phyloP scores from a whole-genome alignment of 2,888 invertebrate species.

The Panzeria rudis region DNA sequence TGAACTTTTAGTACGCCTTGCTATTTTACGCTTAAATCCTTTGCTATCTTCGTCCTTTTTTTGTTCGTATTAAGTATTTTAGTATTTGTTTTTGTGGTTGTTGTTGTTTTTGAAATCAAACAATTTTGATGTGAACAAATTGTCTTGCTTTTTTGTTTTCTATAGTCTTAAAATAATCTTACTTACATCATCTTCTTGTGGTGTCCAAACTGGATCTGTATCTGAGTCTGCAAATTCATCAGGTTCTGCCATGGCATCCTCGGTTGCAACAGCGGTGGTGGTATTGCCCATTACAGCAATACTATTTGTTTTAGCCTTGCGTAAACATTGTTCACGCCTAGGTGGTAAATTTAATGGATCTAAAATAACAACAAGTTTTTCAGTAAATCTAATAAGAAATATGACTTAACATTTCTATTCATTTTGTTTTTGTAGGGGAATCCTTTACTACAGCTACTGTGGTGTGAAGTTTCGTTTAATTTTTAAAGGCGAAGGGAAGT shows the following conservation, averaged over 20 bases:
- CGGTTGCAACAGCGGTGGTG: constrained; percentile 78
- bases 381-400: constrained; percentile 42
- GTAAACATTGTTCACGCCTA: constrained; percentile 86
- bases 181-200: constrained; percentile 85
- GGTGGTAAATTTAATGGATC: constrained; percentile 85
- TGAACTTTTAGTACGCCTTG: constrained; percentile 79
- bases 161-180: constrained; percentile 67
- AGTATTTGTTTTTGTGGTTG: constrained; percentile 49
- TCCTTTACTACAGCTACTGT: constrained; percentile 55
- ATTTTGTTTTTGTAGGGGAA: constrained; percentile 33
- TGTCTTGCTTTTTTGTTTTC: constrained; percentile 60
- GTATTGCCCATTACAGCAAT: constrained; percentile 84
- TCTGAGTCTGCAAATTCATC: constrained; percentile 87
- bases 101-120: constrained; percentile 65
- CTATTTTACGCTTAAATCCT: constrained; percentile 79
- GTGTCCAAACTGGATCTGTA: constrained; percentile 91
- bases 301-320: constrained; percentile 88
- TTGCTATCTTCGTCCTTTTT: constrained; percentile 77
- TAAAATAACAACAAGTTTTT: constrained; percentile 73
- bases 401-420: constrained; percentile 26
- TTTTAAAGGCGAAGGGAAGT: constrained; percentile 34
- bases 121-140: constrained; percentile 65
- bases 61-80: constrained; percentile 43
- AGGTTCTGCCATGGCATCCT: constrained; percentile 85
- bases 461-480: constrained; percentile 40